These are phyloP conservation scores for Tetragnatha versicolor DNA, from an alignment of 1,140 invertebrate genomes.

Conservation along the genomic window DNA sequence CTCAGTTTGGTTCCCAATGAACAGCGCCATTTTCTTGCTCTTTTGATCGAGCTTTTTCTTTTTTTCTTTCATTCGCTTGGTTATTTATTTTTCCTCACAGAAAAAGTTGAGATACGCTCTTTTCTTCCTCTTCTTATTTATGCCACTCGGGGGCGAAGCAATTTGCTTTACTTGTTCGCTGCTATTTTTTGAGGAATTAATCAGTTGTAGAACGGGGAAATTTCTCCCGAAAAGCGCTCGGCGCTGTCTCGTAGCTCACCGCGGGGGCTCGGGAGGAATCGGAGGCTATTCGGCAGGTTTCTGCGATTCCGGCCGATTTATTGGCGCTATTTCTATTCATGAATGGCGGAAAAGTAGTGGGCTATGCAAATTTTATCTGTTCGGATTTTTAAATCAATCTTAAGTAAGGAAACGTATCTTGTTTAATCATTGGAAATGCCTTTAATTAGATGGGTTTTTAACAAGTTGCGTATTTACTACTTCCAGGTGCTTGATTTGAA, in stretches of 20 bases:
- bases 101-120: slow-evolving; percentile 20
- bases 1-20: slow-evolving; percentile 5
- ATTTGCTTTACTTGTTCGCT: slow-evolving; percentile 45
- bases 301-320: neutral
- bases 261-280: neutral
- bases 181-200: slow-evolving; percentile 50
- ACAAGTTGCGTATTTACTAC: too few species aligned
- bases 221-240: slow-evolving; percentile 8
- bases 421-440: too few species aligned
- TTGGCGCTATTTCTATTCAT: slow-evolving; percentile 28
- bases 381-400: too few species aligned
- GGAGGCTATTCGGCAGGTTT: slow-evolving; percentile 14
- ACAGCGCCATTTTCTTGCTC: slow-evolving; percentile 23
- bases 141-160: slow-evolving; percentile 20
- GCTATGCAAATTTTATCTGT: slow-evolving; percentile 8
- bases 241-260: slow-evolving; percentile 24
- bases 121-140: slow-evolving; percentile 42
- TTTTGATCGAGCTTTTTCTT: slow-evolving; percentile 5
- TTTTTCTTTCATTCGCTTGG: neutral
- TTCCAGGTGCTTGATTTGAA: too few species aligned
- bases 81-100: neutral
- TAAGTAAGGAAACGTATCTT: too few species aligned
- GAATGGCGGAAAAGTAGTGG: neutral
- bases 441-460: too few species aligned
- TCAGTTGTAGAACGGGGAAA: slow-evolving; percentile 16